Conservation (phyloP, 2,888 invertebrate genomes). For the Pheosia tremula region DNA sequence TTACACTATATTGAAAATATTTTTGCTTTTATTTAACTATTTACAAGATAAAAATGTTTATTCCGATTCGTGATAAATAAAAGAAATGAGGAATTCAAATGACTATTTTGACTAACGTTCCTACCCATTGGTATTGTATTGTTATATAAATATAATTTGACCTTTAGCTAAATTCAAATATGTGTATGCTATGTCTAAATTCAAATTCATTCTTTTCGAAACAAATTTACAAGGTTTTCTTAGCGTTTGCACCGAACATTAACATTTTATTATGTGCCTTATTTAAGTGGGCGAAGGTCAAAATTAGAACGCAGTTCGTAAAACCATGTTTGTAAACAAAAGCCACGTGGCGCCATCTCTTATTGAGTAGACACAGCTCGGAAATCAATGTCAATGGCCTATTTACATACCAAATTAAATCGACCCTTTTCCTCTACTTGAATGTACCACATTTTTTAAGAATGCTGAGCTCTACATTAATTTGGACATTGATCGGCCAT, state of each 20-base stretch:
- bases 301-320: constrained; percentile 29
- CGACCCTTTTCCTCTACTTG: constrained; percentile 12
- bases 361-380: constrained; percentile 13
- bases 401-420: constrained; percentile 16
- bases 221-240: neutral
- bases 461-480: constrained; percentile 9
- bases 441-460: neutral
- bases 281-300: constrained; percentile 4
- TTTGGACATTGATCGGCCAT: constrained; percentile 10
- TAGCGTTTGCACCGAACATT: neutral
- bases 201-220: neutral
- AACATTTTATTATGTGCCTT: constrained; percentile 6
- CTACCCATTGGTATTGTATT: too few relatives aligned
- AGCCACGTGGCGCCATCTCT: constrained; percentile 41
- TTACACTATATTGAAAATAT: too few relatives aligned
- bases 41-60: neutral
- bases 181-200: neutral
- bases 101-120: neutral
- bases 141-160: too few relatives aligned
- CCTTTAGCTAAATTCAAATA: too few relatives aligned
- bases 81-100: neutral
- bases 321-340: constrained; percentile 41
- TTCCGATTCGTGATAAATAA: neutral
- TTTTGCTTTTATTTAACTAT: neutral
- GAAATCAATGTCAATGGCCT: constrained; percentile 37